A percentile compares a stretch with the other conserved stretches of the same genome.
Conservation (phyloP, 2,797 vertebrate species). For the Darevskia nairensis region DNA sequence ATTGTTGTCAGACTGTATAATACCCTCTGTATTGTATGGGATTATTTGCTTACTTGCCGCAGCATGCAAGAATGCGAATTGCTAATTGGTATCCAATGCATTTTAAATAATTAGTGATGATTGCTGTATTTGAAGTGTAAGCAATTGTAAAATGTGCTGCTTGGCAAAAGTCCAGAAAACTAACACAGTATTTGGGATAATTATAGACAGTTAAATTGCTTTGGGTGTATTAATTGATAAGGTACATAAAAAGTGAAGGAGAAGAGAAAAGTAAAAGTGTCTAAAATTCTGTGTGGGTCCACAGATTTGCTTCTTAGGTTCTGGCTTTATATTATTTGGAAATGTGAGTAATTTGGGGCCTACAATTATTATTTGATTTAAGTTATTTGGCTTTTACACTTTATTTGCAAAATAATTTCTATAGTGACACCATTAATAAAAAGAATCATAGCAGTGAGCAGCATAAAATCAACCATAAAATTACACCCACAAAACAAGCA, state of each 20-base stretch:
- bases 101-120: constrained; percentile 40
- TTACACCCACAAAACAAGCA: too few relatives aligned
- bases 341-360: background rate
- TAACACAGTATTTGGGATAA: constrained; percentile 27
- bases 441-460: too few relatives aligned
- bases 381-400: background rate
- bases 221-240: constrained; percentile 50
- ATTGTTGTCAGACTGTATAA: background rate
- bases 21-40: background rate
- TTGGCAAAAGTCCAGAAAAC: constrained; percentile 55
- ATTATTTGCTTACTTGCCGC: constrained; percentile 25
- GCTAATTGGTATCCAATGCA: constrained; percentile 31
- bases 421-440: too few relatives aligned
- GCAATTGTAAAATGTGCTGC: constrained; percentile 45
- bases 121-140: constrained; percentile 48
- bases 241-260: constrained; percentile 4
- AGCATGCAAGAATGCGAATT: constrained; percentile 36
- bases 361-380: background rate
- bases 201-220: constrained; percentile 57
- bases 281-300: background rate
- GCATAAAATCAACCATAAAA: too few relatives aligned
- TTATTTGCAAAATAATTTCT: too few relatives aligned
- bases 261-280: constrained; percentile 20
- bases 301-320: background rate
- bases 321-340: background rate